A percentile compares a stretch with the other conserved stretches of the same genome.
phyloP scores from a whole-genome alignment of 2,797 vertebrate genomes.

The Neosilurus hyrtlii region DNA sequence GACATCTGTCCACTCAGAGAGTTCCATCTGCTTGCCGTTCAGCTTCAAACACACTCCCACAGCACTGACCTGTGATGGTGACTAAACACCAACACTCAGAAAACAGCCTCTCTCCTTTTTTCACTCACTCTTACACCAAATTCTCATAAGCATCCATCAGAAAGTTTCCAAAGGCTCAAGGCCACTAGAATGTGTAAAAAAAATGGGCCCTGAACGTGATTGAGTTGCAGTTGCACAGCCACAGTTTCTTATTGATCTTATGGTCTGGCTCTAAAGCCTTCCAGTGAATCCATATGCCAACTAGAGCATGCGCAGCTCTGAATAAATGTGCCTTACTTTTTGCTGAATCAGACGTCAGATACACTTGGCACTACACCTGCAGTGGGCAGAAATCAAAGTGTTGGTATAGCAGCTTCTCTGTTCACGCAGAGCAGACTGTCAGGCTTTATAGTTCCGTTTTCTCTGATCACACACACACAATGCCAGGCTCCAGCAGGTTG shows the following conservation, averaged over 20 bases:
- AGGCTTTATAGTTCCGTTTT: background rate
- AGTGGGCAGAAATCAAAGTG: constrained; percentile 34
- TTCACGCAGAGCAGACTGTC: constrained; percentile 10
- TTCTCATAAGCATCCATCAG: constrained; percentile 15
- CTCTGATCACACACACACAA: constrained; percentile 12
- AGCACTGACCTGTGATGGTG: constrained; percentile 44
- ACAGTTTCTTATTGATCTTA: constrained; percentile 27
- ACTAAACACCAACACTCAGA: constrained; percentile 32
- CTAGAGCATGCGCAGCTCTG: constrained; percentile 1
- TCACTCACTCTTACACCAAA: constrained; percentile 6
- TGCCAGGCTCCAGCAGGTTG: constrained; percentile 10
- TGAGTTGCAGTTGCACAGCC: constrained; percentile 7
- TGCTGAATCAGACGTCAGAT: constrained; percentile 30
- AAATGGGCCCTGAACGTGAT: background rate
- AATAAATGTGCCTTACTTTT: constrained; percentile 14
- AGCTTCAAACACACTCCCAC: constrained; percentile 27
- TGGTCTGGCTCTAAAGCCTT: constrained; percentile 24
- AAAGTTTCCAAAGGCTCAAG: constrained; percentile 22
- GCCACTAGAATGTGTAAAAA: background rate
- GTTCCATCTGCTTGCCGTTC: constrained; percentile 42
- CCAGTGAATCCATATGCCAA: constrained; percentile 32
- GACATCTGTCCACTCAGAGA: constrained; percentile 43
- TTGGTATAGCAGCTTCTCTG: background rate
- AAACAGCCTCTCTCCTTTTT: background rate
- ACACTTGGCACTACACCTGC: constrained; percentile 27